Evolutionary conservation across 2,797 vertebrate genomes (phyloP), one percentile per base, ranked within the genome.

Genomic region (Pantherophis vulpinus): DNA sequence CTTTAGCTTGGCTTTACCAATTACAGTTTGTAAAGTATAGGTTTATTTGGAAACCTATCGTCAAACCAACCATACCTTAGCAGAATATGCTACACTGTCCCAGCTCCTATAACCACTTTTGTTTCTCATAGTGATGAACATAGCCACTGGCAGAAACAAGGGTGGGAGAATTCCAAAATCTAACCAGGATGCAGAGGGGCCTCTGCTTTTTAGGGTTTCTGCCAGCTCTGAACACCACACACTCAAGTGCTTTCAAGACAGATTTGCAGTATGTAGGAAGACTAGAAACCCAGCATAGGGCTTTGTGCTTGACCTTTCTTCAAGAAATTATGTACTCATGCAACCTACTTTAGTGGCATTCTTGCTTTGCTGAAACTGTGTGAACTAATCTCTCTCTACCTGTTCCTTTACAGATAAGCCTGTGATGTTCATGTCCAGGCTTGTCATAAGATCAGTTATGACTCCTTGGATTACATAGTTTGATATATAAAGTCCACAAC

Each of bases 401-500:
- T 96, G 94, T 93, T 93, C 93, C 93, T 93, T 87, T 70, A 0
- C 42, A 90, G 89, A 4, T 32, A 4, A 42, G 13, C 70, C 61
- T 79, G 91, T 7, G 92, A 11, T 1, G 0, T 87, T 91, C 94
- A 83, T 91, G 93, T 10, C 9, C 0, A 89, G 90, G 89, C 91
- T 95, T 16, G 90, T 86, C 4, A 0, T 4, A 4, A 88, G n/a
- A 12, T 90, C 74, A 79, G 88, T 93, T 47, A 95, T 0, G 74
- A 23, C 90, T 91, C 66, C 95, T 90, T 0, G n/a, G 89, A 86
- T 95, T 95, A 3, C 37, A 92, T n/a, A 42, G 70, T 93, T 2
- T 0, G 0, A 23, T 3, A 1, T 0, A 0, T 55, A 0, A 86
- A 0, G 0, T 0, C 91, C 2, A 1, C 60, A 0, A 5, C 27